A percentile compares a stretch with the other conserved stretches of the same genome.
Conservation (phyloP, 2,797 vertebrate species). For the Oreortyx pictus region DNA sequence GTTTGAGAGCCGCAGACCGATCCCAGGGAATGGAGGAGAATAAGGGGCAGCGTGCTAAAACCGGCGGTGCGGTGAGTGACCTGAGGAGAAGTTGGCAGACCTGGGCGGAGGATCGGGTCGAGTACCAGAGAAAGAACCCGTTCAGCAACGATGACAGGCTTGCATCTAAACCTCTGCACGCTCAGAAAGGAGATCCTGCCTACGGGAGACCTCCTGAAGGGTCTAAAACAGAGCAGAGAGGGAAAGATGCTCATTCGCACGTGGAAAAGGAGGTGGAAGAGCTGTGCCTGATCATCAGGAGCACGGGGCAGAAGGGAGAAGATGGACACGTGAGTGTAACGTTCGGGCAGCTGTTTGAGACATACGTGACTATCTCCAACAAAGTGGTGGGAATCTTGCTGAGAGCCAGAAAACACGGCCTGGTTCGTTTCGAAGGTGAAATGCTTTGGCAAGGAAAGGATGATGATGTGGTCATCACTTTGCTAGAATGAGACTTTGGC, state of each 20-base stretch:
- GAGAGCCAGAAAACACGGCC: constrained; percentile 87
- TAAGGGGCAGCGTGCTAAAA: constrained; percentile 10
- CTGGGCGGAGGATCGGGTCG: constrained; percentile 85
- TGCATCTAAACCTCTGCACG: not conserved
- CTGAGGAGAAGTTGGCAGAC: constrained; percentile 89
- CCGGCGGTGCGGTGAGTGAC: constrained; percentile 78
- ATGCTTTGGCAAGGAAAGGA: constrained; percentile 96
- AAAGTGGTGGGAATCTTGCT: constrained; percentile 91
- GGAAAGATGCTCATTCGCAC: constrained; percentile 85
- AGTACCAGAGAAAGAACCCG: constrained; percentile 89
- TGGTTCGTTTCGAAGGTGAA: constrained; percentile 90
- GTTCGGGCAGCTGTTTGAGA: constrained; percentile 88
- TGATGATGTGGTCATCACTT: constrained; percentile 84
- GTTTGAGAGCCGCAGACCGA: not conserved
- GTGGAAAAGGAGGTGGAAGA: constrained; percentile 86
- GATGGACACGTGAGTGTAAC: constrained; percentile 78
- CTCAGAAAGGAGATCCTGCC: constrained; percentile 77
- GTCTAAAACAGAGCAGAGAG: constrained; percentile 89
- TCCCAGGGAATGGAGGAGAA: constrained; percentile 48
- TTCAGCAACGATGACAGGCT: constrained; percentile 80
- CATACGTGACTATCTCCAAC: constrained; percentile 90
- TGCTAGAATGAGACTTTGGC: constrained; percentile 75
- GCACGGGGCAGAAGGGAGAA: constrained; percentile 76
- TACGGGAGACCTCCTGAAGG: constrained; percentile 88
- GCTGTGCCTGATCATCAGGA: constrained; percentile 85